Evolutionary conservation across 2,113 vertebrate genomes (phyloP), one percentile per base, ranked within the genome.

Genomic region (Entelurus aequoreus): DNA sequence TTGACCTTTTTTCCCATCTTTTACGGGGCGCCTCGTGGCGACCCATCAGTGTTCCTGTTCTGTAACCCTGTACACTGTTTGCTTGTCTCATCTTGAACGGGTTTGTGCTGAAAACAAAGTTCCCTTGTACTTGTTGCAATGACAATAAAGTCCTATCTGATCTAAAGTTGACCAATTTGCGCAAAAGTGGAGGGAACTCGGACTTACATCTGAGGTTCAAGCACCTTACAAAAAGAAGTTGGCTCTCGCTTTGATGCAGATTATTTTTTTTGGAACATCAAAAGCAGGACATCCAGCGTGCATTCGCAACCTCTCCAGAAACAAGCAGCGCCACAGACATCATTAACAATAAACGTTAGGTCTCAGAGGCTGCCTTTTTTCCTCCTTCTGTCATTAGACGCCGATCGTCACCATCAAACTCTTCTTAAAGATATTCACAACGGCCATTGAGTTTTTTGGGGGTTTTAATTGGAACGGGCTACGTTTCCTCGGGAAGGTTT

Each of bases 271-370:
- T 19, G 19, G 19, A 19, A 57, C n/a, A 74, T 74, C 58, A 67
- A 81, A 81, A 82, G 69, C 77, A 65, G 81, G 75, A 84, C 72
- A 69, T 76, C 72, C 76, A 66, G 65, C 69, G 73, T 71, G 73
- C 68, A 21, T n/a, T 21, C 77, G n/a, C 64, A 76, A 82, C 70
- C 75, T 86, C 85, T 87, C 72, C 74, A 81, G 77, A 69, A 80
- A 77, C 74, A 84, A 76, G 62, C 77, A 44, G 50, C 62, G 63
- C 76, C 69, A 66, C 11, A 80, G 69, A 67, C 58, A 65, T 86
- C 80, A 82, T 87, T 86, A 87, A 77, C 78, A 87, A 84, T 78
- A 76, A 82, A 87, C 85, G 69, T 74, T 79, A 84, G 12, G 57
- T 48, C 73, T 80, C 63, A 71, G 65, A 77, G 71, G 74, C 74